These are phyloP conservation scores for Teleogryllus oceanicus DNA, from an alignment of 2,888 invertebrate species.

Conservation along the genomic window DNA sequence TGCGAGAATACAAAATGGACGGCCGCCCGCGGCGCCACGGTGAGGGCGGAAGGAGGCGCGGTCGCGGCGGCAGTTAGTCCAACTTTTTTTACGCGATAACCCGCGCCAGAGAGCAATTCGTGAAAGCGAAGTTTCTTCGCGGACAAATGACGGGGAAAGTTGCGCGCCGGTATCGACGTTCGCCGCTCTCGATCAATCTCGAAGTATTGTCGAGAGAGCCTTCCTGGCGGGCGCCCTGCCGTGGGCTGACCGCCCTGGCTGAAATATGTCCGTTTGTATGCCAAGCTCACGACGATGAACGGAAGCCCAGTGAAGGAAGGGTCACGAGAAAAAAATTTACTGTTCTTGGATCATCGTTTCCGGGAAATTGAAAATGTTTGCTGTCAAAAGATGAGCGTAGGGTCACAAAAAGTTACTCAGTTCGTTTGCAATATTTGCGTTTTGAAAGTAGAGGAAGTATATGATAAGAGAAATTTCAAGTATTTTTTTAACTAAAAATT, in stretches of 20 bases:
- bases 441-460: too few relatives aligned
- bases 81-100: conserved; percentile 12
- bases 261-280: conserved; percentile 18
- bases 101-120: conserved; percentile 7
- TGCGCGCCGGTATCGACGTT: neutral
- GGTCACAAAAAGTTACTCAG: too few relatives aligned
- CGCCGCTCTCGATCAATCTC: conserved; percentile 1
- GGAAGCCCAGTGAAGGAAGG: too few relatives aligned
- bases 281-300: neutral
- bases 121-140: conserved; percentile 18
- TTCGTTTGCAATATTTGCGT: too few relatives aligned
- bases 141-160: conserved; percentile 18
- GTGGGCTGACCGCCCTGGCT: neutral
- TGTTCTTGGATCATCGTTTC: too few relatives aligned
- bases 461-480: too few relatives aligned
- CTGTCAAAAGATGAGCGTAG: too few relatives aligned
- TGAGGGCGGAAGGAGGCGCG: neutral
- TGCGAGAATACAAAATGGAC: neutral
- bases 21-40: neutral
- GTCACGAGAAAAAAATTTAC: too few relatives aligned
- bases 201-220: neutral
- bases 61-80: neutral
- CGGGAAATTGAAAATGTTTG: too few relatives aligned
- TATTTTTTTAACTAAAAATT: too few relatives aligned
- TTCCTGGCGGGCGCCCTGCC: neutral